phyloP scores from a whole-genome alignment of 2,113 vertebrate genomes.

The Sminthopsis crassicaudata region DNA sequence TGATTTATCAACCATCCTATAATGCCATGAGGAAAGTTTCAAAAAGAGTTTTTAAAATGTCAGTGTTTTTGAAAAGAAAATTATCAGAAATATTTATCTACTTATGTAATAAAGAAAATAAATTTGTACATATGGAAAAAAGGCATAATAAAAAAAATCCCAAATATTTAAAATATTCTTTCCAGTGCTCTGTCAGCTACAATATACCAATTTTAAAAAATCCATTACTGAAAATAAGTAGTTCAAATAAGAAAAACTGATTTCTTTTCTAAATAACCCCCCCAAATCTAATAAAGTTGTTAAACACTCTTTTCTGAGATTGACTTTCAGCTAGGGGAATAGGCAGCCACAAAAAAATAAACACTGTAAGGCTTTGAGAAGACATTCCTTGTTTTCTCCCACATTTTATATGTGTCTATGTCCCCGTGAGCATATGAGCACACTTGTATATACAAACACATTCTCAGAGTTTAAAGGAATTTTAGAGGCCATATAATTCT shows the following conservation, averaged over 20 bases:
- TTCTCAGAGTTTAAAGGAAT: background rate
- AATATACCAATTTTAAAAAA: slow-evolving; percentile 22
- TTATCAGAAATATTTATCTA: background rate
- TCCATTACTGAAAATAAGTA: background rate
- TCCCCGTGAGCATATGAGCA: no score
- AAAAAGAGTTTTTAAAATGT: background rate
- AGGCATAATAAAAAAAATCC: slow-evolving; percentile 21
- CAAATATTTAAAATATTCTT: background rate
- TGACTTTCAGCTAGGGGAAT: background rate
- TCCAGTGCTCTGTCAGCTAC: background rate
- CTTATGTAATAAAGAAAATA: background rate
- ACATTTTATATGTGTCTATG: background rate
- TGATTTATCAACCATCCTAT: background rate
- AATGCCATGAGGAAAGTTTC: background rate
- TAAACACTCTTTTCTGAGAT: background rate
- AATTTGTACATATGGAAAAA: slow-evolving; percentile 40
- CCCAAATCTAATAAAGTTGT: background rate
- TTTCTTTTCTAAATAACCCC: background rate
- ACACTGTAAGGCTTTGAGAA: background rate
- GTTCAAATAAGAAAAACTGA: background rate
- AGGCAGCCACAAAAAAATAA: background rate
- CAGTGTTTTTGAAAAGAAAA: slow-evolving; percentile 35
- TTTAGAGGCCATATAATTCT: background rate
- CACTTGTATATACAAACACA: background rate
- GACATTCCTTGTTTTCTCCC: fast-evolving